Percentiles rank a stretch among this genome's conserved stretches.
Conservation (phyloP, 2,113 vertebrate species). For the Nematolebias whitei region DNA sequence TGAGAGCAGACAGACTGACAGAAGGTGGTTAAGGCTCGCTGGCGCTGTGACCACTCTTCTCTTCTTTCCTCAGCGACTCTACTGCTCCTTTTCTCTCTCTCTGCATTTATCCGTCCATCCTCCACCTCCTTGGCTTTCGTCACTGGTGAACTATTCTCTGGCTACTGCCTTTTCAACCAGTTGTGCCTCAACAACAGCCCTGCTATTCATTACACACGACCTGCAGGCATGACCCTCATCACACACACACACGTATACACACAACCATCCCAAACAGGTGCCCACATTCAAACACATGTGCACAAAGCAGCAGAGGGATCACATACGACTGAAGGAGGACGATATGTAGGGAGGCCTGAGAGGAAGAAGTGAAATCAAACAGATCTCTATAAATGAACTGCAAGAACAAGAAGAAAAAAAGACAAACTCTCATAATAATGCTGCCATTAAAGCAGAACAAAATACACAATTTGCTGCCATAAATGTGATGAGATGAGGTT, state of each 20-base stretch:
- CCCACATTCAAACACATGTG: constrained; percentile 25
- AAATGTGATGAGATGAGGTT: constrained; percentile 68
- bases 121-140: constrained; percentile 46
- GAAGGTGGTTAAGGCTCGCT: constrained; percentile 77
- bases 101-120: constrained; percentile 25
- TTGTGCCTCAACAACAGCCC: constrained; percentile 70
- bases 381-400: constrained; percentile 31
- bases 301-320: constrained; percentile 45
- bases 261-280: constrained; percentile 74
- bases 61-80: constrained; percentile 57
- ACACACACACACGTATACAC: constrained; percentile 56
- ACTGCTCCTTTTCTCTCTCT: constrained; percentile 39
- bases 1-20: constrained; percentile 71
- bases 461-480: constrained; percentile 57
- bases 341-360: constrained; percentile 5
- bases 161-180: constrained; percentile 47
- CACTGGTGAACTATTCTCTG: constrained; percentile 57
- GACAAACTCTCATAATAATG: constrained; percentile 20
- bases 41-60: constrained; percentile 66
- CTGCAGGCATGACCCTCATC: constrained; percentile 71
- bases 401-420: constrained; percentile 8
- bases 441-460: constrained; percentile 50
- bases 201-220: constrained; percentile 73
- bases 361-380: constrained; percentile 34
- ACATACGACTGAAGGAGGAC: constrained; percentile 35